A percentile compares a stretch with the other conserved stretches of the same genome.
Evolutionary conservation across 1,140 invertebrate genomes (phyloP).

Genomic region (Phenacoccus solenopsis): DNA sequence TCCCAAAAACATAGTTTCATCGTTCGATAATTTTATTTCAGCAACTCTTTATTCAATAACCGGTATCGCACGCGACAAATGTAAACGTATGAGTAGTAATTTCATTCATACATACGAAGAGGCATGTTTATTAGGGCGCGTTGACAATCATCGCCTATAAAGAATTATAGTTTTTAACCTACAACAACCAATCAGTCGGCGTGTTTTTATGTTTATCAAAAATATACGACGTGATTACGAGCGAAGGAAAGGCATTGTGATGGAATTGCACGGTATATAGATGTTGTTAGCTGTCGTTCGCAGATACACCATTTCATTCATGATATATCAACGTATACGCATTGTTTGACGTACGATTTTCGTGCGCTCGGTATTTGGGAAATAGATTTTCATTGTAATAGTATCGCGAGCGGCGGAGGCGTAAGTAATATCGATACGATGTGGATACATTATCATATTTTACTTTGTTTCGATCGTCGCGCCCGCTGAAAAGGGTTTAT

Average conservation of each 20-base stretch:
- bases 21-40: too few species aligned
- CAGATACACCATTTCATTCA: background rate
- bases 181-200: background rate
- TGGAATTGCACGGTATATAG: background rate
- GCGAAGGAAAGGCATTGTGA: background rate
- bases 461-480: background rate
- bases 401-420: background rate
- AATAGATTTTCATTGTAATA: constrained; percentile 3
- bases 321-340: background rate
- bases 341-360: background rate
- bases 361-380: background rate
- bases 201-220: background rate
- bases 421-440: background rate
- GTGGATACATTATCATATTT: constrained; percentile 2
- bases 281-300: background rate
- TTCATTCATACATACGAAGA: background rate
- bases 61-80: too few species aligned
- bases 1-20: too few species aligned
- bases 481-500: background rate
- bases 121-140: background rate
- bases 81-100: too few species aligned
- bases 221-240: background rate
- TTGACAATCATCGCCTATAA: background rate
- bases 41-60: too few species aligned
- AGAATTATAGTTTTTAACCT: background rate